These are phyloP conservation scores for Drosophila arizonae DNA, from an alignment of 1,140 invertebrate genomes.

Conservation along the genomic window DNA sequence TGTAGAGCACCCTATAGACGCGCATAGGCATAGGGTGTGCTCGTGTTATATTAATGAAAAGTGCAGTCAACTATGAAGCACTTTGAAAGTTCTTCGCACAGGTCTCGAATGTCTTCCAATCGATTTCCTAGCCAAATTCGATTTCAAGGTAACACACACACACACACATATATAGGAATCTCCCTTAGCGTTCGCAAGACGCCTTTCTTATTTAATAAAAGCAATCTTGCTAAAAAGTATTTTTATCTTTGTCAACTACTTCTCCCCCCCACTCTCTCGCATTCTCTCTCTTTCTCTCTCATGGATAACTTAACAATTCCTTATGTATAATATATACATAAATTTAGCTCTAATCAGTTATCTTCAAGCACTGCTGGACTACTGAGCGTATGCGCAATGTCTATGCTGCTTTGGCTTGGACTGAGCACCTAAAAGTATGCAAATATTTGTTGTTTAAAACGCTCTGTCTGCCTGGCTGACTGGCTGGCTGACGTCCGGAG, in stretches of 20 bases:
- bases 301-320: neutral
- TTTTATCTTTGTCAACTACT: neutral
- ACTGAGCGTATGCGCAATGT: constrained; percentile 24
- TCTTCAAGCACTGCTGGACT: neutral
- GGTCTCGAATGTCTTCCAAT: constrained; percentile 10
- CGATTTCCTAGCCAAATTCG: constrained; percentile 8
- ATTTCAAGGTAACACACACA: neutral
- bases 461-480: neutral
- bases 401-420: neutral
- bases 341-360: neutral
- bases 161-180: neutral
- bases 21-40: neutral
- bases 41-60: constrained; percentile 12
- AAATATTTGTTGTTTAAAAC: constrained; percentile 27
- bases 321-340: neutral
- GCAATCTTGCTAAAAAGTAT: neutral
- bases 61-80: constrained; percentile 20
- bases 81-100: constrained; percentile 4
- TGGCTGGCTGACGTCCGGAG: neutral
- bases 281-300: neutral
- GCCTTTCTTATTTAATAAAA: neutral
- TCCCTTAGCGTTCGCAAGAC: neutral
- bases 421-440: constrained; percentile 27
- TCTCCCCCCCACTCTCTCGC: neutral
- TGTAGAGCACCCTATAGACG: constrained; percentile 4